phyloP scores from a whole-genome alignment of 2,797 vertebrate genomes.

The Anolis apletophallus region DNA sequence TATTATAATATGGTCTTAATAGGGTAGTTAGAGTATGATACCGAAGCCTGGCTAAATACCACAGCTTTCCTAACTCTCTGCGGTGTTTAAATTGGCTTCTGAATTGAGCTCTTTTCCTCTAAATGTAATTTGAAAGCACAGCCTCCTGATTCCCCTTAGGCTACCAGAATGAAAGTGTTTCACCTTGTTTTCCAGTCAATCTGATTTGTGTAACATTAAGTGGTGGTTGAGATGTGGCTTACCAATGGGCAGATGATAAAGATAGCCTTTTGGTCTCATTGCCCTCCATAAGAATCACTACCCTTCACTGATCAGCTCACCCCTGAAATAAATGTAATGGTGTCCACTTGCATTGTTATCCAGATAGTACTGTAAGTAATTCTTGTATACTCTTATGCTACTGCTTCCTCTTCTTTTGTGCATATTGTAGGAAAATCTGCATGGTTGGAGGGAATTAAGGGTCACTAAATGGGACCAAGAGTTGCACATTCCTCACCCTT shows the following conservation, averaged over 20 bases:
- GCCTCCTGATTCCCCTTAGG: conserved; percentile 2
- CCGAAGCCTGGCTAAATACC: background rate
- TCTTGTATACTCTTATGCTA: background rate
- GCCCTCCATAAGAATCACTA: background rate
- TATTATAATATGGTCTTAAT: background rate
- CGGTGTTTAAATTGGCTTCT: conserved; percentile 1
- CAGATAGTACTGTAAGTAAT: background rate
- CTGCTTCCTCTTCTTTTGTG: too few relatives aligned
- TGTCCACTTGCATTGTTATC: background rate
- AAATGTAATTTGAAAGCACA: conserved; percentile 10
- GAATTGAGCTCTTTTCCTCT: background rate
- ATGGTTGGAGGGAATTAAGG: too few relatives aligned
- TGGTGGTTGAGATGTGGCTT: background rate
- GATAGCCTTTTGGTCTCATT: background rate
- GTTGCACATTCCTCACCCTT: too few relatives aligned
- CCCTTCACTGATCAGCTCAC: background rate
- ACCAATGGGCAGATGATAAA: background rate
- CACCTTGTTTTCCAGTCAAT: background rate
- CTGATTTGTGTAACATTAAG: background rate
- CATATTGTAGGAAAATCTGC: too few relatives aligned
- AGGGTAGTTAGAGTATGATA: background rate
- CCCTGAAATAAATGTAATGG: background rate
- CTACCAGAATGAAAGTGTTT: background rate
- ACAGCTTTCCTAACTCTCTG: background rate
- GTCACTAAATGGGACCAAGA: too few relatives aligned